Percentiles rank a stretch among this genome's conserved stretches.
Conservation (phyloP, 2,113 vertebrate genomes). For the Hypomesus transpacificus region DNA sequence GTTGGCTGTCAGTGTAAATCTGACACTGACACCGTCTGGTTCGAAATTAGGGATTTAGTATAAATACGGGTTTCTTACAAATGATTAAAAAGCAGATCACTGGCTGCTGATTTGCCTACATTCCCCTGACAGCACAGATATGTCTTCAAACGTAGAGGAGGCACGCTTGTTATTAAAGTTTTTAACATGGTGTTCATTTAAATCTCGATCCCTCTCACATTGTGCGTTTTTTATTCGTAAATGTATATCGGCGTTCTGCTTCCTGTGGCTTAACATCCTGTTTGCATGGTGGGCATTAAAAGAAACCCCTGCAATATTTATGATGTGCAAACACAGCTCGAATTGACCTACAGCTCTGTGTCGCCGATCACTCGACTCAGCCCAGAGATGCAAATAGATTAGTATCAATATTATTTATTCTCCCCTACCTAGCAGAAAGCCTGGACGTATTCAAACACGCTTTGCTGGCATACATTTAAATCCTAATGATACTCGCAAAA, state of each 20-base stretch:
- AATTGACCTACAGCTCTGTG: conserved; percentile 18
- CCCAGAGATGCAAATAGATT: conserved; percentile 5
- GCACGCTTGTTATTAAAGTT: conserved; percentile 1
- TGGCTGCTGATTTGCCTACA: conserved; percentile 10
- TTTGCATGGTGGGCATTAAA: conserved; percentile 11
- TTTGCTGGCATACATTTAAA: conserved; percentile 20
- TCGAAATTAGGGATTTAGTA: conserved; percentile 20
- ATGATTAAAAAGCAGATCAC: conserved; percentile 31
- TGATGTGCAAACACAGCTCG: conserved; percentile 25
- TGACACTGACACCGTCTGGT: conserved; percentile 2
- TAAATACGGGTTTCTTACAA: conserved; percentile 15
- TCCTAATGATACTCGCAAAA: conserved; percentile 31
- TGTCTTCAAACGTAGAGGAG: neutral
- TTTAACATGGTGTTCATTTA: conserved; percentile 12
- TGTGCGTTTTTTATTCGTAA: neutral
- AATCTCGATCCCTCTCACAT: conserved; percentile 25
- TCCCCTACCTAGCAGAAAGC: conserved; percentile 6
- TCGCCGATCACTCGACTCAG: neutral
- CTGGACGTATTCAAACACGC: conserved; percentile 18
- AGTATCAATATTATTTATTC: conserved; percentile 13
- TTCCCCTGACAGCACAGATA: conserved; percentile 14
- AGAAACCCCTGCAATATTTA: conserved; percentile 34
- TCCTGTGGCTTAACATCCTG: conserved; percentile 2
- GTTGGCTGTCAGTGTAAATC: conserved; percentile 16
- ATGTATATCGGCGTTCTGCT: neutral